Conservation (phyloP, 2,888 invertebrate species). For the Cantharis nigra region DNA sequence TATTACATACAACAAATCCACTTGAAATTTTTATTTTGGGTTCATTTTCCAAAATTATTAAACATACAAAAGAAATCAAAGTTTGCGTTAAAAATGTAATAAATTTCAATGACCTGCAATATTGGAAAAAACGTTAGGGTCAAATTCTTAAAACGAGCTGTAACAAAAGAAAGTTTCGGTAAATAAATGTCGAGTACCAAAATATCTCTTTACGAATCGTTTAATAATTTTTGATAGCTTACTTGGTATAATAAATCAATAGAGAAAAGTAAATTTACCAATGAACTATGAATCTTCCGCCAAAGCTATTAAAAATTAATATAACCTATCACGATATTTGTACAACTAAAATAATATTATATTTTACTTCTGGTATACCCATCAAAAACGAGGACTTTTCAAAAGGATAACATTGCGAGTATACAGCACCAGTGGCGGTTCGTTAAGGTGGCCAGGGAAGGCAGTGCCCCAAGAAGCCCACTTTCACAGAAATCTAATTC, state of each 20-base stretch:
- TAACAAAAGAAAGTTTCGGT: neutral
- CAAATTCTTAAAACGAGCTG: neutral
- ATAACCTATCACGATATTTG: slow-evolving; percentile 2
- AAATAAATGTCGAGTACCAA: neutral
- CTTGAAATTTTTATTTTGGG: too few relatives aligned
- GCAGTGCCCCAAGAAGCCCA: too few relatives aligned
- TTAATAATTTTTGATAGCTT: neutral
- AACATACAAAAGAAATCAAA: neutral
- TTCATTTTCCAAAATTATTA: neutral
- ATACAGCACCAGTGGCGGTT: too few relatives aligned
- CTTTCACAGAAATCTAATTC: too few relatives aligned
- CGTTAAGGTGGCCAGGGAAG: too few relatives aligned
- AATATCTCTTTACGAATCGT: neutral
- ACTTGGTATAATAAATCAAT: neutral
- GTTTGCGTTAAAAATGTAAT: neutral
- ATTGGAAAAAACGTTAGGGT: neutral
- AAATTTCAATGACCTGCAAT: neutral
- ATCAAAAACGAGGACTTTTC: too few relatives aligned
- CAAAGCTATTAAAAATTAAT: neutral
- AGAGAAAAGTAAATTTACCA: neutral
- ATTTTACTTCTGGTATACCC: neutral
- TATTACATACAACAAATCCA: too few relatives aligned
- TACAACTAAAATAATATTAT: neutral
- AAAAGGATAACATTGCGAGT: too few relatives aligned
- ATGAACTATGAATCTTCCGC: neutral